Base-by-base conservation (phyloP, 2,797 vertebrate species). In the Hyperoplus lanceolatus region DNA sequence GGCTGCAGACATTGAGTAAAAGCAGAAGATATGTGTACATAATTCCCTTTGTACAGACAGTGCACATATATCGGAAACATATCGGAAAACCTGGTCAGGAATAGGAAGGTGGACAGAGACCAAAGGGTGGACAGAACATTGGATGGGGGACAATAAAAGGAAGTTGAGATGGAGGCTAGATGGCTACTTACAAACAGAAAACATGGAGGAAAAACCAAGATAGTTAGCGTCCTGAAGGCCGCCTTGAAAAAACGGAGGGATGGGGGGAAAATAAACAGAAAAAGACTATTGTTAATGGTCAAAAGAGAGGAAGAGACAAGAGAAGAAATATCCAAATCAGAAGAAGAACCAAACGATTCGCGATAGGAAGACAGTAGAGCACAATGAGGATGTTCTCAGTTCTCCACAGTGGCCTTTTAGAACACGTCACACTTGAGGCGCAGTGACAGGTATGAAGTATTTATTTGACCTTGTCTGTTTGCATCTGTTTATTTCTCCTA, bases 121-220 rank as follows among this genome's bases (percentile, higher is more conserved):
- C 29, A 16, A 51, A 66, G 16, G 62, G 60, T 46, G 65, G 61
- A 65, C 0, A 14, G 49, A 81, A 61, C 2, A 65, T 87, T 82
- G 85, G 76, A 81, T 87, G 82, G 61, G 29, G 29, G 21, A 21
- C 1, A 70, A 69, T 21, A 21, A 81, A 77, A 50, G 15, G 42
- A 83, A 76, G 46, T 43, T 81, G 74, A 66, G 83, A 82, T 85
- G 87, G 81, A 90, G 78, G 89, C 88, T 92, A 90, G 64, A 90
- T 90, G 89, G 87, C 94, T 99, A 98, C 97, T 98, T 98, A 98
- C 97, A 97, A 98, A 97, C 97, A 95, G 97, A 97, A 96, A 98
- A 97, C 96, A 97, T 96, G 96, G 96, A 96, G 95, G 97, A 96
- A 95, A 98, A 96, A 93, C 96, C 97, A 96, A 96, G 96, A 96